Percentiles rank a stretch among this genome's conserved stretches.
These are phyloP conservation scores for Lingula anatina DNA, from an alignment of 2,888 invertebrate species.

Conservation along the genomic window DNA sequence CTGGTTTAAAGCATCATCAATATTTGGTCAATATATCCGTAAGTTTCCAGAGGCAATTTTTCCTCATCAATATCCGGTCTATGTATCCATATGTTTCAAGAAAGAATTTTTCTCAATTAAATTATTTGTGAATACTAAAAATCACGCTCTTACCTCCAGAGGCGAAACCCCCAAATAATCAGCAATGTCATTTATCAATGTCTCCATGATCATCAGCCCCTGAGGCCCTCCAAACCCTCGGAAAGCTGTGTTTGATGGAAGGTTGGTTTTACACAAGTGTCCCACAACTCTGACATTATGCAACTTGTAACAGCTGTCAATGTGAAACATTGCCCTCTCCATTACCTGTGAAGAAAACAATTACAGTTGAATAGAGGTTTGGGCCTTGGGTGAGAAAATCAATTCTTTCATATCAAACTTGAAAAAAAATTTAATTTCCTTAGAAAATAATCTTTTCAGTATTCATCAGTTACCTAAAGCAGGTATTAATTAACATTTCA, in stretches of 20 bases:
- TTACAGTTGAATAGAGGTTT: conserved; percentile 4
- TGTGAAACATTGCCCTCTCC: conserved; percentile 2
- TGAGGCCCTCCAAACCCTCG: conserved; percentile 77
- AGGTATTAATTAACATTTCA: background rate
- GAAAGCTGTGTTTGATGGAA: conserved; percentile 9
- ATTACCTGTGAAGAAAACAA: background rate
- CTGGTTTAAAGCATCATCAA: background rate
- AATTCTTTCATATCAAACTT: too few species aligned
- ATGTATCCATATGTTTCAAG: too few species aligned
- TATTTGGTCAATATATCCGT: background rate
- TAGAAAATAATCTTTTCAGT: too few species aligned
- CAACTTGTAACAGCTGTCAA: conserved; percentile 5
- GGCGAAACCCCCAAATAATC: conserved; percentile 49
- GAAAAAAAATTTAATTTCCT: too few species aligned
- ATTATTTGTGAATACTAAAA: too few species aligned
- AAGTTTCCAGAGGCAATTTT: too few species aligned
- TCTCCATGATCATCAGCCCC: conserved; percentile 81
- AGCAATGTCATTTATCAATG: conserved; percentile 72
- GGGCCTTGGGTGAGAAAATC: too few species aligned
- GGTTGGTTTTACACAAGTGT: conserved; percentile 7
- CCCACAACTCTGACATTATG: background rate
- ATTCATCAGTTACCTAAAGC: background rate
- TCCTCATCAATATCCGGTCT: too few species aligned
- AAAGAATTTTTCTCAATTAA: too few species aligned
- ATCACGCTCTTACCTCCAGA: too few species aligned